Evolutionary conservation across 2,888 invertebrate genomes (phyloP), one percentile per base, ranked within the genome.

Genomic region (Sphinx pinastri): DNA sequence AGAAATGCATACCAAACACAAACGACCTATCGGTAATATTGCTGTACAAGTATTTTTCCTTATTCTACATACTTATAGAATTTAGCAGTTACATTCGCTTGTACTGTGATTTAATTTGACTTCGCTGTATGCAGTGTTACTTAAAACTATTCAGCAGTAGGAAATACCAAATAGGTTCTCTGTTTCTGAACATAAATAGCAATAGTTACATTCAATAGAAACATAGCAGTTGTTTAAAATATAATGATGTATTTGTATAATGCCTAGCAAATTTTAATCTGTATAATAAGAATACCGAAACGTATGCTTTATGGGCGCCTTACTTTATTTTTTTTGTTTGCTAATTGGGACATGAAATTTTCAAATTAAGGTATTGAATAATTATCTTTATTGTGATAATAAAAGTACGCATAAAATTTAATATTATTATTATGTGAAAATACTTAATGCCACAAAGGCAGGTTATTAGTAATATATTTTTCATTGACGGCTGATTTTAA

Each of bases 31-130:
- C 38, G 38, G 38, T 38, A 38, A 38, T 38, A 38, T 19, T 19
- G 19, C 19, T 14, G 14, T 19, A 49, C 47, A 47, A 38, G 31
- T 54, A 54, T 67, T 54, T 55, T 25, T 31, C 55, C 31, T n/a
- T 51, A 19, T 63, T 63, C 63, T 63, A 19, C 63, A 59, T 49
- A 69, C 19, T 38, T 49, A 58, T 49, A 58, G 14, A 31, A 68
- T 38, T 69, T 52, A 59, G 57, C 51, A 14, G 51, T 58, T 59
- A 47, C 49, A 49, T 47, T 51, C 19, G 59, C 59, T 25, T 58
- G 14, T 58, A 49, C 59, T 51, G 49, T 58, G 51, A 49, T 19
- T 16, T 69, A 51, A 69, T 58, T 69, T 69, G 49, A 49, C 19
- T 19, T 49, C 19, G 49, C 16, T 19, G n/a, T 54, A 54, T 31